Percentiles rank a stretch among this genome's conserved stretches.
Evolutionary conservation across 2,113 vertebrate genomes (phyloP).

Genomic region (Beaufortia kweichowensis): DNA sequence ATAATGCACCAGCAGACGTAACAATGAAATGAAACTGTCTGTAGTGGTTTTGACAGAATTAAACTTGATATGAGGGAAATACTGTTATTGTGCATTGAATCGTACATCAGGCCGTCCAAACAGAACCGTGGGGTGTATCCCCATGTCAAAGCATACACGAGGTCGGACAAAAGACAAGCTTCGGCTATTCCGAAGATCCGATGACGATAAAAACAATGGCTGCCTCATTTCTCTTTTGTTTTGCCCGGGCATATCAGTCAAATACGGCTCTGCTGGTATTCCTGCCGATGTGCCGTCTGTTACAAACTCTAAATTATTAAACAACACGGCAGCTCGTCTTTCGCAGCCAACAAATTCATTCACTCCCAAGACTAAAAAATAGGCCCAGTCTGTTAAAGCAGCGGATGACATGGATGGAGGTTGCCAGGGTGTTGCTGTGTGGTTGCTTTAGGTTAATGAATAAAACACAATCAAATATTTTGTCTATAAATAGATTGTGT

Average conservation of each 20-base stretch:
- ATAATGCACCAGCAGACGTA: constrained; percentile 60
- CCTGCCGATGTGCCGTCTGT: constrained; percentile 75
- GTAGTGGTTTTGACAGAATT: constrained; percentile 51
- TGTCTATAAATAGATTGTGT: background rate
- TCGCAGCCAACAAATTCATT: constrained; percentile 72
- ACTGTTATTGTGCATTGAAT: constrained; percentile 45
- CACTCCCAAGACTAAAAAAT: constrained; percentile 55
- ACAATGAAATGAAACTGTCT: constrained; percentile 42
- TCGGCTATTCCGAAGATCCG: constrained; percentile 58
- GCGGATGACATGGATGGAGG: background rate
- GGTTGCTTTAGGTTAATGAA: background rate
- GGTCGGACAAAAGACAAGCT: constrained; percentile 46
- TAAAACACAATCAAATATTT: background rate
- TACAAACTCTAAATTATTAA: constrained; percentile 80
- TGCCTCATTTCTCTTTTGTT: constrained; percentile 63
- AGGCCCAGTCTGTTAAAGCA: constrained; percentile 6
- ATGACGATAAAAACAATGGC: constrained; percentile 66
- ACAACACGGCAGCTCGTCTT: constrained; percentile 68
- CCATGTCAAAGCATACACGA: constrained; percentile 53
- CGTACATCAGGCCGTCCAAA: constrained; percentile 40
- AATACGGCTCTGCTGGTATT: constrained; percentile 57
- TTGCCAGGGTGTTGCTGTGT: background rate
- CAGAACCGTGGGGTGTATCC: constrained; percentile 36
- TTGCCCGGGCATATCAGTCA: constrained; percentile 65
- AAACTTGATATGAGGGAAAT: constrained; percentile 45